These are phyloP conservation scores for Eumaeus atala DNA, from an alignment of 1,140 invertebrate genomes.

Conservation along the genomic window DNA sequence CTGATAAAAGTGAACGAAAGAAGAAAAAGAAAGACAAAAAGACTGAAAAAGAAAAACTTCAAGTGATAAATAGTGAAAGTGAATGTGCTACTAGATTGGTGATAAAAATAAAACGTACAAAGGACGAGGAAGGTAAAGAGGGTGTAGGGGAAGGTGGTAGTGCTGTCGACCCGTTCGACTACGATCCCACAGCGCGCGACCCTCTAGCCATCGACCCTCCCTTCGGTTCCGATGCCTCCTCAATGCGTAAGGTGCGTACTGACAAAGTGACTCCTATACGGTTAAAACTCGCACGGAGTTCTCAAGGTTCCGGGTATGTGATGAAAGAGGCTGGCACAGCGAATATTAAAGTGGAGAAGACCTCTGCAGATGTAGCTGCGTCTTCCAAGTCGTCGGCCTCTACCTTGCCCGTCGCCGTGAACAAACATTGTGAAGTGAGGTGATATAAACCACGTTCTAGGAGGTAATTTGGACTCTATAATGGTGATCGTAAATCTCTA, in stretches of 20 bases:
- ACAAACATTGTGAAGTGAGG: constrained; percentile 90
- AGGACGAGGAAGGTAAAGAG: constrained; percentile 38
- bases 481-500: constrained; percentile 17
- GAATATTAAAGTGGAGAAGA: constrained; percentile 19
- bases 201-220: constrained; percentile 66
- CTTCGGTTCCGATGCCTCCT: constrained; percentile 51
- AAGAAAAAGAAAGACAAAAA: constrained; percentile 81
- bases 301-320: constrained; percentile 80
- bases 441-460: constrained; percentile 77
- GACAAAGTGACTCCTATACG: constrained; percentile 84
- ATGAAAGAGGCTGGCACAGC: constrained; percentile 66
- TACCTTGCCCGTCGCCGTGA: constrained; percentile 75
- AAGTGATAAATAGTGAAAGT: constrained; percentile 76
- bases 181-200: constrained; percentile 62
- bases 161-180: constrained; percentile 63
- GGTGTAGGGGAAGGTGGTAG: constrained; percentile 24
- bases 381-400: constrained; percentile 30
- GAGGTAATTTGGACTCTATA: constrained; percentile 27
- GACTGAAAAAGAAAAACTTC: constrained; percentile 75
- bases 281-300: constrained; percentile 86
- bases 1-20: constrained; percentile 78
- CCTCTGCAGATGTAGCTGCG: constrained; percentile 32
- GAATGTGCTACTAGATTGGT: constrained; percentile 81
- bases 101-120: constrained; percentile 62
- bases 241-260: constrained; percentile 76